Conservation (phyloP, 2,888 invertebrate genomes). For the Ecliptopera silaceata region DNA sequence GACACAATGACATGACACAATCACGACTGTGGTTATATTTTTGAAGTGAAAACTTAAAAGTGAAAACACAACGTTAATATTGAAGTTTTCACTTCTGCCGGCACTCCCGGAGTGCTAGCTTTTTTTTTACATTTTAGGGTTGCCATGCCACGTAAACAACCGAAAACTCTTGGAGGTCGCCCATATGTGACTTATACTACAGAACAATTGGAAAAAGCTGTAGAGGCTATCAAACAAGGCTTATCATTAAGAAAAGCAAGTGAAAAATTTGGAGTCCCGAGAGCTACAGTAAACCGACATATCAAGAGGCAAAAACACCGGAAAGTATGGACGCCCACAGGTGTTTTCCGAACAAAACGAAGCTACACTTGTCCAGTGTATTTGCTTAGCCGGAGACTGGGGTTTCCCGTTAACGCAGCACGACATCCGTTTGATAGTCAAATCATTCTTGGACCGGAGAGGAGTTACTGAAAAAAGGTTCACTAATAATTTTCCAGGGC, state of each 20-base stretch:
- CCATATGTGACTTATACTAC: slow-evolving; percentile 6
- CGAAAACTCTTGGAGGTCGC: slow-evolving; percentile 4
- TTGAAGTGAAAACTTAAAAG: too few species aligned
- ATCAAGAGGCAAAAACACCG: slow-evolving; percentile 1
- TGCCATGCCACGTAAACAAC: slow-evolving; percentile 12
- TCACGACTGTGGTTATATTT: too few species aligned
- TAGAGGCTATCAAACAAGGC: slow-evolving; percentile 4
- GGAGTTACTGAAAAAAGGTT: slow-evolving; percentile 11
- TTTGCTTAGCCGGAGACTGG: slow-evolving; percentile 17
- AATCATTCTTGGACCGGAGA: slow-evolving; percentile 8
- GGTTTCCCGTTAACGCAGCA: slow-evolving; percentile 13
- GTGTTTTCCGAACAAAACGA: slow-evolving; percentile 8
- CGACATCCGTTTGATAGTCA: slow-evolving; percentile 14
- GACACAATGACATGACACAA: too few species aligned
- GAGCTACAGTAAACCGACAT: slow-evolving; percentile 7
- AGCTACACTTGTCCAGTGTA: slow-evolving; percentile 13
- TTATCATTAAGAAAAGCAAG: slow-evolving; percentile 9
- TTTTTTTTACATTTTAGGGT: not conserved
- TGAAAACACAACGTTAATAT: too few species aligned
- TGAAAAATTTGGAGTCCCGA: slow-evolving; percentile 8
- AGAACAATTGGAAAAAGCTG: slow-evolving; percentile 4
- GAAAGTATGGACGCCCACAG: slow-evolving; percentile 6
- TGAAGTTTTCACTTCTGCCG: too few species aligned
- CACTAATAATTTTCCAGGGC: slow-evolving; percentile 14
- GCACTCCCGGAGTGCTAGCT: too few species aligned